These are phyloP conservation scores for Taeniopygia guttata DNA, from an alignment of 2,797 vertebrate genomes.

Conservation along the genomic window DNA sequence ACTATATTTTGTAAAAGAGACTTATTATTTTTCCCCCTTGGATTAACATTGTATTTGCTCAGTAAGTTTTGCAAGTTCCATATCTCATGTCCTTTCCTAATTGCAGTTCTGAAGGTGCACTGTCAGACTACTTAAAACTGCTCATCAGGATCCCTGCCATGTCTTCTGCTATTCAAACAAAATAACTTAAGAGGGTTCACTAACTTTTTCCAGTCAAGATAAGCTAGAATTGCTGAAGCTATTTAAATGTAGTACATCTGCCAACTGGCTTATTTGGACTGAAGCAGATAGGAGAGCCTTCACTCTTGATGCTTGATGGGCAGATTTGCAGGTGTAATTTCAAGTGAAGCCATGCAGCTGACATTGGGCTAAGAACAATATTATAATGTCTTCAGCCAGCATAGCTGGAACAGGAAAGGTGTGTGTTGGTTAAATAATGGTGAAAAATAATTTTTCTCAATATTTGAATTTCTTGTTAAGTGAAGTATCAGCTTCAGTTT, in stretches of 20 bases:
- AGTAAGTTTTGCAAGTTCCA: background rate
- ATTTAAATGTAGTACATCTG: background rate
- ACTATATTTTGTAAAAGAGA: background rate
- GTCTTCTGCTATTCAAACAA: background rate
- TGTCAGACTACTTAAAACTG: background rate
- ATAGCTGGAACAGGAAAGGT: background rate
- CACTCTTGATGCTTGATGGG: background rate
- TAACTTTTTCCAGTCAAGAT: background rate
- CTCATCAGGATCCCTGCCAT: background rate
- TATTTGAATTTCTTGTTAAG: background rate
- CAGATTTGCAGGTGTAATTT: background rate
- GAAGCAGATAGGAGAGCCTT: background rate
- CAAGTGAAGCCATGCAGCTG: background rate
- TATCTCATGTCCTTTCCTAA: background rate
- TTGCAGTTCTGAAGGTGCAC: background rate
- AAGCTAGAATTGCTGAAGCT: background rate
- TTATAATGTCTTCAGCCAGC: background rate
- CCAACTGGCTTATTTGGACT: background rate
- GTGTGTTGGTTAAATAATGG: background rate
- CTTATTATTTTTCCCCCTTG: fast-evolving
- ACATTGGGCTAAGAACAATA: background rate
- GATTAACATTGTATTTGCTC: background rate
- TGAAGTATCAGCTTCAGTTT: background rate
- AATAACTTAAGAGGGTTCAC: background rate
- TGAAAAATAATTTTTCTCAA: background rate